phyloP scores from a whole-genome alignment of 2,888 invertebrate genomes.

The Dinocampus coccinellae region DNA sequence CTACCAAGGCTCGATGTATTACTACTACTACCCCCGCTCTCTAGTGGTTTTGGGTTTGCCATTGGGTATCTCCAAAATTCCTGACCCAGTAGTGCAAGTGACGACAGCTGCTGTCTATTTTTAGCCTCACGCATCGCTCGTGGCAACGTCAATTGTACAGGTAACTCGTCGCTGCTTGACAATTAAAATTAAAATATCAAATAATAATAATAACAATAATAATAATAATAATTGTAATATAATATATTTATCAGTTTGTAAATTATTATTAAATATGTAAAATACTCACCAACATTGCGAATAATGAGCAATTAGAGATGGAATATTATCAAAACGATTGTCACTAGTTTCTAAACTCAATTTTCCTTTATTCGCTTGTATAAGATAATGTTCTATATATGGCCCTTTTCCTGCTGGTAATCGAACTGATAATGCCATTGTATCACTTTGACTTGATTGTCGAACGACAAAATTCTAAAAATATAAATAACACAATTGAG shows the following conservation, averaged over 20 bases:
- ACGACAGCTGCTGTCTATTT: conserved; percentile 90
- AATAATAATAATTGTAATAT: neutral
- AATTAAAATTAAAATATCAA: conserved; percentile 55
- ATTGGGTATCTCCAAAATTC: conserved; percentile 87
- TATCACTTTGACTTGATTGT: conserved; percentile 92
- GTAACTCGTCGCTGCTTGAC: conserved; percentile 85
- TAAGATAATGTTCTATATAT: conserved; percentile 96
- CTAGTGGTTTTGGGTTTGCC: conserved; percentile 77
- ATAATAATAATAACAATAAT: neutral
- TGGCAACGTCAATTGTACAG: conserved; percentile 89
- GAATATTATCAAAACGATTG: conserved; percentile 93
- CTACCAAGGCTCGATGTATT: conserved; percentile 81
- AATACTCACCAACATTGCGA: conserved; percentile 85
- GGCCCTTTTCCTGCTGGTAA: conserved; percentile 88
- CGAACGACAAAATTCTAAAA: conserved; percentile 95
- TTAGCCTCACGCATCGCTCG: conserved; percentile 88
- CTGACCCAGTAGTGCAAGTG: conserved; percentile 90
- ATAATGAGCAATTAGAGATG: conserved; percentile 93
- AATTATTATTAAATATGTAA: no score
- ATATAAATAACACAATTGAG: no score
- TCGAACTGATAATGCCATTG: conserved; percentile 95
- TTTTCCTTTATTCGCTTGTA: conserved; percentile 85
- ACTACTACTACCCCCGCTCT: conserved; percentile 65
- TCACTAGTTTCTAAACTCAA: conserved; percentile 93
- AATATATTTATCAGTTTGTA: no score